Conservation (phyloP, 2,888 invertebrate species). For the Tachina grossa region DNA sequence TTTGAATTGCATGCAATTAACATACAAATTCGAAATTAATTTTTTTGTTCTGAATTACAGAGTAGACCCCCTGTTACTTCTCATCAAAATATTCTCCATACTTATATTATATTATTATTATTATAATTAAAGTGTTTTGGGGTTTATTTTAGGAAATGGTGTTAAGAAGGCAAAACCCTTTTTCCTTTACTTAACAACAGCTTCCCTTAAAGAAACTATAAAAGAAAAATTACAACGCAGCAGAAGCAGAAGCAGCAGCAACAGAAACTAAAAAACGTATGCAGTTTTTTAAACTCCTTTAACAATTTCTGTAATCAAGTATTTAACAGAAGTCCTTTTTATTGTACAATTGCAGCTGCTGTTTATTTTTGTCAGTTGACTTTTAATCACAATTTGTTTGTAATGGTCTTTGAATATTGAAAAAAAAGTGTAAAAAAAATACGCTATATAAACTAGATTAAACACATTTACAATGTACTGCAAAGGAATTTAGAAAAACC, state of each 20-base stretch:
- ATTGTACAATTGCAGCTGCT: conserved; percentile 61
- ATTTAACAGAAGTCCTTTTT: conserved; percentile 58
- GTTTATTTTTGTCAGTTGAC: conserved; percentile 62
- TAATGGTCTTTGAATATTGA: conserved; percentile 29
- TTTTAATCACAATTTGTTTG: conserved; percentile 47
- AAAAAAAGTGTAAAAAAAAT: neutral
- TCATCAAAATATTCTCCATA: too few species aligned
- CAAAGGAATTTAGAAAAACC: neutral
- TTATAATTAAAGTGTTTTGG: neutral
- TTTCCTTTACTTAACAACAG: conserved; percentile 59
- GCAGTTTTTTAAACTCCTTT: conserved; percentile 28
- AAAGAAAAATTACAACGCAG: conserved; percentile 18
- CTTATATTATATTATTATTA: too few species aligned
- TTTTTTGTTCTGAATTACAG: too few species aligned
- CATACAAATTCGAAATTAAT: too few species aligned
- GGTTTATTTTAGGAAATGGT: conserved; percentile 33
- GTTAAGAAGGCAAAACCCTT: conserved; percentile 46
- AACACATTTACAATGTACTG: neutral
- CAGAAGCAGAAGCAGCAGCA: conserved; percentile 2
- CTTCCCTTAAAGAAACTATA: conserved; percentile 61
- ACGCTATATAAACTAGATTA: conserved; percentile 18
- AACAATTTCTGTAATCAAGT: conserved; percentile 60
- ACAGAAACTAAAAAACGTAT: conserved; percentile 29
- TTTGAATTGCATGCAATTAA: too few species aligned
- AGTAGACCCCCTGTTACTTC: too few species aligned